These are phyloP conservation scores for Petrocephalus sullivani DNA, from an alignment of 2,797 vertebrate genomes.

Conservation along the genomic window DNA sequence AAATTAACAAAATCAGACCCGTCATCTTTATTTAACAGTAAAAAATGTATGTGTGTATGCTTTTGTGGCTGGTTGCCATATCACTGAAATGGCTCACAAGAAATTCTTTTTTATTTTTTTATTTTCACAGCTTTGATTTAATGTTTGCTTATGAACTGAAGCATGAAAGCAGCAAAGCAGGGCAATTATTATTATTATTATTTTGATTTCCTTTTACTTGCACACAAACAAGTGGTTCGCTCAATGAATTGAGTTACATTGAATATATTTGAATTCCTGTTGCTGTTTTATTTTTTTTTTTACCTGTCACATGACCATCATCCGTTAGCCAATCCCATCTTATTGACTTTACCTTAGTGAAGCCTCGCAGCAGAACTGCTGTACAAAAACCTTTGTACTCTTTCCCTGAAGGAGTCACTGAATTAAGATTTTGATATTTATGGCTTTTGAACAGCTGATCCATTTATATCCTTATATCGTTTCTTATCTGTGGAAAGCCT, in stretches of 20 bases:
- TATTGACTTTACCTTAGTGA: slow-evolving; percentile 15
- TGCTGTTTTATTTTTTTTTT: neutral
- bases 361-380: neutral
- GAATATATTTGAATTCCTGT: neutral
- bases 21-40: neutral
- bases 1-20: neutral
- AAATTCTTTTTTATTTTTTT: neutral
- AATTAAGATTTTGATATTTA: neutral
- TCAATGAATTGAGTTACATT: neutral
- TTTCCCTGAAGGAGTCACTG: neutral
- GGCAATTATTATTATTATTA: neutral
- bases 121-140: neutral
- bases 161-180: neutral
- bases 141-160: neutral
- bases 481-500: slow-evolving; percentile 2
- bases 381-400: neutral
- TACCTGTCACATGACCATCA: neutral
- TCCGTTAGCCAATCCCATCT: slow-evolving; percentile 6
- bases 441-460: neutral
- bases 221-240: neutral
- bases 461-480: neutral
- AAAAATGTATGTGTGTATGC: neutral
- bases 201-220: neutral
- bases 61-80: neutral
- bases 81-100: neutral